phyloP scores from a whole-genome alignment of 1,140 invertebrate genomes.

The Helicorthomorpha holstii region DNA sequence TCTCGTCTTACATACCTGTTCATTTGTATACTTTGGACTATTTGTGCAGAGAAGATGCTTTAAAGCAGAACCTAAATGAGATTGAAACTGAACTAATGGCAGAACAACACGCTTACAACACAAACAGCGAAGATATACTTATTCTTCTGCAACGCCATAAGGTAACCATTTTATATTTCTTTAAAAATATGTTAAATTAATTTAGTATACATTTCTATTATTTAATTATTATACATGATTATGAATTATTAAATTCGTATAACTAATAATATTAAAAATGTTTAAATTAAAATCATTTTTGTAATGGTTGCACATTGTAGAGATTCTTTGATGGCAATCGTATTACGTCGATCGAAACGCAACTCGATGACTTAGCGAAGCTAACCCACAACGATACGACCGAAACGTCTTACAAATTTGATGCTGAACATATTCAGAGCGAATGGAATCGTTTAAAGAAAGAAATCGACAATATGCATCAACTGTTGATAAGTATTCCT shows the following conservation, averaged over 20 bases:
- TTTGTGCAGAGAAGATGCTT: slow-evolving; percentile 61
- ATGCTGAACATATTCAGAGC: neutral
- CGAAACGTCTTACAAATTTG: neutral
- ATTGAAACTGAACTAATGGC: slow-evolving; percentile 73
- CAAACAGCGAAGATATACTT: slow-evolving; percentile 60
- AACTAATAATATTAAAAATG: no score
- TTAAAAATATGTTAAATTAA: no score
- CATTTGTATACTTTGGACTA: slow-evolving; percentile 82
- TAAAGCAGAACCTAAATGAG: slow-evolving; percentile 66
- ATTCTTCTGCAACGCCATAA: slow-evolving; percentile 55
- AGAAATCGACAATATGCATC: slow-evolving; percentile 48
- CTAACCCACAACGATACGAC: no score
- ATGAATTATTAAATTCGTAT: no score
- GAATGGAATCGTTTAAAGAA: slow-evolving; percentile 37
- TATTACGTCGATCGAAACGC: no score
- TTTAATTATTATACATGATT: no score
- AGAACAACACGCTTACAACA: slow-evolving; percentile 63
- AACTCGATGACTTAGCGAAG: no score
- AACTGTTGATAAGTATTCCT: slow-evolving; percentile 67
- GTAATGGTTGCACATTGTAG: no score
- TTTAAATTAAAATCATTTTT: no score
- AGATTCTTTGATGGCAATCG: no score
- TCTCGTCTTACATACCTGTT: slow-evolving; percentile 56
- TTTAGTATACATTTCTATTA: no score
- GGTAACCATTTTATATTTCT: no score